Base-by-base conservation (phyloP, 2,113 vertebrate species). In the Apodemus speciosus region DNA sequence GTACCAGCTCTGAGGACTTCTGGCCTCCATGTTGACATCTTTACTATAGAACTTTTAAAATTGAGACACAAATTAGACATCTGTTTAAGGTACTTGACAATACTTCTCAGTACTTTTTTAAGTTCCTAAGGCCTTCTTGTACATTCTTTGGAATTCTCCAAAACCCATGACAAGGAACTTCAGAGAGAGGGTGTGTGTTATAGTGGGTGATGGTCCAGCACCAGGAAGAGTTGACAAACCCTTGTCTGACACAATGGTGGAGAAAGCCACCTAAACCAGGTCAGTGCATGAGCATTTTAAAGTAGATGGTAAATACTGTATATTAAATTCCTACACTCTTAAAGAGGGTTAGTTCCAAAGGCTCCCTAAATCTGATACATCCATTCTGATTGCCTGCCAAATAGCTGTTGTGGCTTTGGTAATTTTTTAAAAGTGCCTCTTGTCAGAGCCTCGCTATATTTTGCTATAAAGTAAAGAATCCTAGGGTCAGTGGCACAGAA, bases 31-130 rank as follows among this genome's bases (percentile, higher is more conserved):
- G 76, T 86, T 49, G 85, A 9, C 15, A 60, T 90, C n/a, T 92
- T 73, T 86, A 86, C 62, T 92, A 66, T 81, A 53, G 92, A 87
- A 58, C 35, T 62, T 77, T 86, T 76, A 73, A 88, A 60, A 62
- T 21, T 18, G 15, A 62, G 15, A 51, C 93, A 76, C 68, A 60
- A 90, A 71, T 72, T 86, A 84, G 15, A 62, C 25, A 86, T 79
- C 73, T 89, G 68, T 58, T 75, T 71, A 62, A 95, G 71, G 3
- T 94, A 14, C 88, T 72, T 85, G 20, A 84, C 93, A 90, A 84
- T 72, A 16, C 27, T 62, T 75, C 40, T 21, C 35, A 58, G 62
- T 92, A 40, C 43, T 93, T 68, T 49, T 58, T 69, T 88, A 43
- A 73, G 27, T 20, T 68, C 66, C 66, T 32, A 3, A n/a, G 38